Conservation (phyloP, 2,888 invertebrate genomes). For the Ischnura elegans region DNA sequence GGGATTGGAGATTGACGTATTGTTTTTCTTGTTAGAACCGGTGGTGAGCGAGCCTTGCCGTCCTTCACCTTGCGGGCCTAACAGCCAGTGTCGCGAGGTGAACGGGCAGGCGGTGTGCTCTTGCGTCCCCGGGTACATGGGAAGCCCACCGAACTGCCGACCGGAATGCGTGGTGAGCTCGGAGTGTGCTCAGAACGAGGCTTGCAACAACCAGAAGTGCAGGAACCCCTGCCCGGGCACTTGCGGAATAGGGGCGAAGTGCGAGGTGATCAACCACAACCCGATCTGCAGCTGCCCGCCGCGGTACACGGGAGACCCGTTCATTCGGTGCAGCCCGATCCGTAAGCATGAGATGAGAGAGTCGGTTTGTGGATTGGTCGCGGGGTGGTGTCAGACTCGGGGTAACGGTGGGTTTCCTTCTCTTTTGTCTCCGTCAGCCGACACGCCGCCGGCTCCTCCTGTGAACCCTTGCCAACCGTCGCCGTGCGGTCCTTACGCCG, state of each 20-base stretch:
- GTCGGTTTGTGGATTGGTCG: not conserved
- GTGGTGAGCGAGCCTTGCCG: constrained; percentile 71
- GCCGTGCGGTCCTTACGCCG: constrained; percentile 86
- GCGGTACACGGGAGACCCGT: constrained; percentile 88
- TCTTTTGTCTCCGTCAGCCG: constrained; percentile 56
- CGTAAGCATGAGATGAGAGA: constrained; percentile 70
- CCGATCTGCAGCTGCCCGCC: constrained; percentile 87
- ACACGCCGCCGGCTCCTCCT: constrained; percentile 70
- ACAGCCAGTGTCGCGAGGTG: constrained; percentile 78
- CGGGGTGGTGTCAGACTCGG: not conserved
- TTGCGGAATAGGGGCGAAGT: constrained; percentile 84
- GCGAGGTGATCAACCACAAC: constrained; percentile 86
- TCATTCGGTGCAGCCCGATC: constrained; percentile 81
- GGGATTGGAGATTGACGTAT: not conserved
- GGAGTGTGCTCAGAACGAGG: constrained; percentile 79
- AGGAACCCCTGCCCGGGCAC: constrained; percentile 80
- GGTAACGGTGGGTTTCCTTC: constrained; percentile 26
- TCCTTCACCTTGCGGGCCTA: constrained; percentile 78
- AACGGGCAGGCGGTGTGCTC: constrained; percentile 79
- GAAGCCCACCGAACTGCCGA: constrained; percentile 79
- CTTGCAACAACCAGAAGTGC: constrained; percentile 81
- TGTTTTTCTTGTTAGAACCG: constrained; percentile 67
- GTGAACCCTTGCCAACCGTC: constrained; percentile 86
- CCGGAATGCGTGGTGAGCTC: constrained; percentile 80
- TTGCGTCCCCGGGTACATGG: constrained; percentile 78